Percentiles rank a stretch among this genome's conserved stretches.
phyloP scores from a whole-genome alignment of 2,797 vertebrate genomes.

The Euthynnus affinis region DNA sequence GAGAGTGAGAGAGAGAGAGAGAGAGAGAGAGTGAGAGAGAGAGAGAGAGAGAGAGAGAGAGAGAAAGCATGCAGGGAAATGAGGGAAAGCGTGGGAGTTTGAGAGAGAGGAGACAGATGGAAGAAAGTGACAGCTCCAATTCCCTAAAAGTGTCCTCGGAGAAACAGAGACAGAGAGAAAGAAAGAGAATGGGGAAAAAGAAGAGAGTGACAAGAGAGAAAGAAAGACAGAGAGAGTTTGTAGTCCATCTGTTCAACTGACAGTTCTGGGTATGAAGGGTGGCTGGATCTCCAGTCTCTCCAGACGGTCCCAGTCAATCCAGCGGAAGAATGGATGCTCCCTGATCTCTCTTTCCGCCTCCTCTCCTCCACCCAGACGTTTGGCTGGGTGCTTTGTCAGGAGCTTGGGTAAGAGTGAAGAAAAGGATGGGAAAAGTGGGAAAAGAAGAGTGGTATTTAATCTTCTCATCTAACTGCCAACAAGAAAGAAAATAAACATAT shows the following conservation, averaged over 20 bases:
- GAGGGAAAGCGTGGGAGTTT: constrained; percentile 32
- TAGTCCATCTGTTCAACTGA: constrained; percentile 79
- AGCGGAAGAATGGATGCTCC: constrained; percentile 92
- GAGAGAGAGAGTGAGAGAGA: constrained; percentile 53
- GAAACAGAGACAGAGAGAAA: constrained; percentile 25
- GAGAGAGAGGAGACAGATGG: constrained; percentile 51
- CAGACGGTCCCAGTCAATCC: constrained; percentile 94
- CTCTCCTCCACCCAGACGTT: constrained; percentile 89
- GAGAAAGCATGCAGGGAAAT: constrained; percentile 14
- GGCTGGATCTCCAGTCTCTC: constrained; percentile 91
- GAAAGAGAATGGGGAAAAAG: background rate
- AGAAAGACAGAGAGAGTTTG: background rate
- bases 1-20: constrained; percentile 42
- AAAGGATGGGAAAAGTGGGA: background rate
- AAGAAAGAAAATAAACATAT: background rate
- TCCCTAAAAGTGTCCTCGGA: constrained; percentile 46
- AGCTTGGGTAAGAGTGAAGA: constrained; percentile 75
- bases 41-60: constrained; percentile 2
- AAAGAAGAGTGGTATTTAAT: background rate
- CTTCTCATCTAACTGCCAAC: constrained; percentile 10
- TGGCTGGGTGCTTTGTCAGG: constrained; percentile 91
- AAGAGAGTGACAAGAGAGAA: background rate
- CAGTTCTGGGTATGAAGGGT: constrained; percentile 92
- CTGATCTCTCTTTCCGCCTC: constrained; percentile 91
- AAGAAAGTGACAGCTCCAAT: constrained; percentile 53